These are phyloP conservation scores for Brachirus orientalis DNA, from an alignment of 2,113 vertebrate genomes.

Conservation along the genomic window DNA sequence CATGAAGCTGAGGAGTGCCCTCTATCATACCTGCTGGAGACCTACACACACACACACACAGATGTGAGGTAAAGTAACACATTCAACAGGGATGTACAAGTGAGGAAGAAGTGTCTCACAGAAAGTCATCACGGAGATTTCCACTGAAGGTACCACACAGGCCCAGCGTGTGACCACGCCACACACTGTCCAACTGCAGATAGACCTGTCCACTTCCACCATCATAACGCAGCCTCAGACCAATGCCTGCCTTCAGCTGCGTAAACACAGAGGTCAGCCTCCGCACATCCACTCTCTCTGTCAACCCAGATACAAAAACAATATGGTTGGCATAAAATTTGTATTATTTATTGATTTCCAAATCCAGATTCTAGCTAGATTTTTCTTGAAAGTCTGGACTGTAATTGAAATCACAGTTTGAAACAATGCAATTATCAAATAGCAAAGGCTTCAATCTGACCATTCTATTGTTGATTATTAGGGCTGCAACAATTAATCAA, in stretches of 20 bases:
- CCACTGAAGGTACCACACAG: slow-evolving; percentile 97
- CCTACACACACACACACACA: slow-evolving; percentile 69
- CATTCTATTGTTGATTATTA: too few species aligned
- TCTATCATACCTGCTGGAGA: slow-evolving; percentile 98
- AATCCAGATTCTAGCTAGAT: too few species aligned
- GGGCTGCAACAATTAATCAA: too few species aligned
- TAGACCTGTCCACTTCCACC: slow-evolving; percentile 90
- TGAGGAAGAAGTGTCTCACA: slow-evolving; percentile 82
- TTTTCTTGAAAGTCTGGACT: too few species aligned
- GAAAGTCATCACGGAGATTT: slow-evolving; percentile 97
- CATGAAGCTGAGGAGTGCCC: slow-evolving; percentile 95
- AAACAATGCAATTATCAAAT: too few species aligned
- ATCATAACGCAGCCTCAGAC: slow-evolving; percentile 91
- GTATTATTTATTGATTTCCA: too few species aligned
- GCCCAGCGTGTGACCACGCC: slow-evolving; percentile 91
- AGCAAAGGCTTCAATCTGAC: too few species aligned
- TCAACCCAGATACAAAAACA: neutral
- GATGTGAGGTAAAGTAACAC: neutral
- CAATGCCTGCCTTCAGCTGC: slow-evolving; percentile 89
- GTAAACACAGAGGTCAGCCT: slow-evolving; percentile 92
- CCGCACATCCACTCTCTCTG: slow-evolving; percentile 88
- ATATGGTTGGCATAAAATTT: too few species aligned
- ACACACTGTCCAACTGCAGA: slow-evolving; percentile 87
- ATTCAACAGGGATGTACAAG: neutral
- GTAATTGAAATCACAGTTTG: too few species aligned